Conservation (phyloP, 2,888 invertebrate genomes). For the Stenodema calcarata region DNA sequence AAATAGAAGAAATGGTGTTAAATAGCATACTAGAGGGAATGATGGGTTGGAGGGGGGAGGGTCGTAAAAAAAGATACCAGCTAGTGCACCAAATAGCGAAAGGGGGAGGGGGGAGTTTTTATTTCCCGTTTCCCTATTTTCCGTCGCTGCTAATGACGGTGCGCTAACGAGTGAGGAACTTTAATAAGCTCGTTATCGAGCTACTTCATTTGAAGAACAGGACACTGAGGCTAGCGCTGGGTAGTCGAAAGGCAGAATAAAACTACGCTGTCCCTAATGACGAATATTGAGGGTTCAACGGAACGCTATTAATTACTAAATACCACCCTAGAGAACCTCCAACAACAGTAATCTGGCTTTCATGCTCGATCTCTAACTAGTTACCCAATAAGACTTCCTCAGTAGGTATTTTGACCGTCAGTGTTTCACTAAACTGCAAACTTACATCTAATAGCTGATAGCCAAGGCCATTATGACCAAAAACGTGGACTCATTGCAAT, state of each 20-base stretch:
- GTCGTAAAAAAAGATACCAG: background rate
- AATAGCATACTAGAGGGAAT: no score
- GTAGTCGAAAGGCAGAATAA: no score
- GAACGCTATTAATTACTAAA: background rate
- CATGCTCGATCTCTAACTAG: no score
- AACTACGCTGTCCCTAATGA: background rate
- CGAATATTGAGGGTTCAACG: background rate
- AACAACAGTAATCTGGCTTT: no score
- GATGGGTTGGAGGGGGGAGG: background rate
- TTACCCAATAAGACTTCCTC: no score
- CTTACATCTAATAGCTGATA: no score
- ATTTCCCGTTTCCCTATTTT: background rate
- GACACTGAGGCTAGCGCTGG: no score
- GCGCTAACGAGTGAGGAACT: background rate
- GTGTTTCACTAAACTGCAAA: no score
- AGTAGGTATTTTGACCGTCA: no score
- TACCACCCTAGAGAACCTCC: no score
- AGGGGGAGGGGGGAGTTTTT: background rate
- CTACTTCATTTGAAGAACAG: constrained; percentile 12
- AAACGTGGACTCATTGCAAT: no score
- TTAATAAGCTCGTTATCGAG: constrained; percentile 28
- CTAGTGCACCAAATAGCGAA: background rate
- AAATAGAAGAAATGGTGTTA: background rate
- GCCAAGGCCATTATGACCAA: no score
- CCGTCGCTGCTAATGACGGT: background rate